Base-by-base conservation (phyloP, 53 echinoderm and acorn worm genomes). In the Echinarachnius parma region DNA sequence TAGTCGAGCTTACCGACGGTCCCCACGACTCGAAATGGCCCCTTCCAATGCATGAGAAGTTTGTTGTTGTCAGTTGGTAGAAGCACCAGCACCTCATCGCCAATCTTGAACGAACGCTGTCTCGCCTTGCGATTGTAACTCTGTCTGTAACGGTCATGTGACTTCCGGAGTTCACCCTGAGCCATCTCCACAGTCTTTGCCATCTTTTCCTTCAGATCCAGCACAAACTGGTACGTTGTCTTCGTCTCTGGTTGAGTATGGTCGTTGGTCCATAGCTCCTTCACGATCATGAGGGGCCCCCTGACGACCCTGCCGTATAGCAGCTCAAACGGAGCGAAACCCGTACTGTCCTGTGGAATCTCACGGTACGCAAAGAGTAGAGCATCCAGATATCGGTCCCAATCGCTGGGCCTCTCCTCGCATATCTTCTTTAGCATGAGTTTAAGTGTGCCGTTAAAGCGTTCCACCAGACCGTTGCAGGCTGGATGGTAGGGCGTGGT, bases 331-430 rank as follows among this genome's bases (percentile, higher is more conserved):
- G 85, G 89, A 4, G 85, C 81, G 32, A 89, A 89, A 3, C 76
- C 69, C 47, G 61, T 31, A 2, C 75, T 74, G 15, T 75, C 83
- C 22, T 83, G 88, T 16, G 83, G 80, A 4, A 52, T 80, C 46
- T 88, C 88, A 21, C 88, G 48, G 29, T 83, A 87, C 16, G 88
- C 88, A 61, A 88, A 88, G 31, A 83, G 48, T 18, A 89, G 42
- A 13, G 84, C 58, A 32, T 62, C 80, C 20, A 89, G 35, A 49
- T 80, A 80, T 5, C 77, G 67, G 25, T 89, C 89, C 89, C 84
- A 84, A 62, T 84, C 84, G 45, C 65, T 49, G 28, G 89, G 89
- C 15, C 70, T 39, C n/a, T 84, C 81, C 1, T 24, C 24, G 46
- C 83, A 79, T 61, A 82, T 72, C 32, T 58, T 47, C 3, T 78